A percentile compares a stretch with the other conserved stretches of the same genome.
phyloP scores from a whole-genome alignment of 1,140 invertebrate species.

The Polyergus mexicanus region DNA sequence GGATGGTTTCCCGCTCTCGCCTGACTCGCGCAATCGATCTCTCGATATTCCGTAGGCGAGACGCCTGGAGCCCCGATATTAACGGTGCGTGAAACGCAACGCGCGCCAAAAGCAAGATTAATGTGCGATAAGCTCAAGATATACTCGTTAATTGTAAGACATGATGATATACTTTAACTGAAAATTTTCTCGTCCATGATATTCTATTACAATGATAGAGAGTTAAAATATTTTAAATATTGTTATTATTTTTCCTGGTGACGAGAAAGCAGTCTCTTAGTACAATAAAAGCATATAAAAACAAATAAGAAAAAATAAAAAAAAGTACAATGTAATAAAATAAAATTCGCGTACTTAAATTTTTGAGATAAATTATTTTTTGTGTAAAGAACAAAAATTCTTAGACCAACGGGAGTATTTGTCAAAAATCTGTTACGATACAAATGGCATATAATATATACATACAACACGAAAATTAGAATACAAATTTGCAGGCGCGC shows the following conservation, averaged over 20 bases:
- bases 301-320: not conserved
- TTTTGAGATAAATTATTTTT: not conserved
- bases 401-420: not conserved
- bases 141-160: constrained; percentile 23
- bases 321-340: not conserved
- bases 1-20: constrained; percentile 17
- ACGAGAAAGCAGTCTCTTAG: not conserved
- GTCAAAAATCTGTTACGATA: not conserved
- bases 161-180: no score
- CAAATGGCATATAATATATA: not conserved
- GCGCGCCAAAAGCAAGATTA: constrained; percentile 61
- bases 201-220: not conserved
- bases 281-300: not conserved
- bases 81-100: constrained; percentile 54
- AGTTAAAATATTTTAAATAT: not conserved
- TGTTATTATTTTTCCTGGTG: not conserved
- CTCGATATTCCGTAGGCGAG: constrained; percentile 53
- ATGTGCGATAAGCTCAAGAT: constrained; percentile 29
- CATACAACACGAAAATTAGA: not conserved
- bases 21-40: constrained; percentile 60
- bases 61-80: constrained; percentile 37
- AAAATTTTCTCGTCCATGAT: not conserved
- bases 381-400: not conserved
- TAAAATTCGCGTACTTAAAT: not conserved
- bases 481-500: constrained; percentile 5